These are phyloP conservation scores for Philypnodon macrostomus DNA, from an alignment of 2,797 vertebrate genomes.

Conservation along the genomic window DNA sequence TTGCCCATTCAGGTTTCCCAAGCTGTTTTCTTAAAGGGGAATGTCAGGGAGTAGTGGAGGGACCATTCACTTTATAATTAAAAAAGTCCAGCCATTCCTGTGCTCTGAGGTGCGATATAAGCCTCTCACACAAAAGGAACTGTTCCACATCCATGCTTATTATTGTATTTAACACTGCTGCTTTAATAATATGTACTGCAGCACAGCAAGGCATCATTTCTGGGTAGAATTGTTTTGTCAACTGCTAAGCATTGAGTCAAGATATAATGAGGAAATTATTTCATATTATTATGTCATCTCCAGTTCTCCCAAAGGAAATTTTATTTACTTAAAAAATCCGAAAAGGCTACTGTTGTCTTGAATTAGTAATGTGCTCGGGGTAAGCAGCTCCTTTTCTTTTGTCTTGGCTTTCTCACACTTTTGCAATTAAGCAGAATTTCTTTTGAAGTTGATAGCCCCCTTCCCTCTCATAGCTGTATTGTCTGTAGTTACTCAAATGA, in stretches of 20 bases:
- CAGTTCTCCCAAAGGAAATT: constrained; percentile 15
- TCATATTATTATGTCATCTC: constrained; percentile 23
- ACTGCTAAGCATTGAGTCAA: not conserved
- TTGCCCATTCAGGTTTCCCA: constrained; percentile 67
- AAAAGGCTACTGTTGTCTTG: constrained; percentile 18
- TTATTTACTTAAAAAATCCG: constrained; percentile 19
- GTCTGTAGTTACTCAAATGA: constrained; percentile 71
- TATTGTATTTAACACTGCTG: constrained; percentile 32
- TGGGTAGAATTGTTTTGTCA: constrained; percentile 11
- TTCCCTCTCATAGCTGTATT: constrained; percentile 56
- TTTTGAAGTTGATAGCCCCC: constrained; percentile 67
- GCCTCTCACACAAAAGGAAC: constrained; percentile 22
- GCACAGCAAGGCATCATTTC: constrained; percentile 21
- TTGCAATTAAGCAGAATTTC: constrained; percentile 67
- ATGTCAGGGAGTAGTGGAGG: constrained; percentile 15
- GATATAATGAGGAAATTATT: constrained; percentile 18
- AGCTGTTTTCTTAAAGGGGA: constrained; percentile 54
- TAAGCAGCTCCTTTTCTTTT: constrained; percentile 53
- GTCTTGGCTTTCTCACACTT: constrained; percentile 55
- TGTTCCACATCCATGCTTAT: constrained; percentile 24
- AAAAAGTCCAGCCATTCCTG: constrained; percentile 65
- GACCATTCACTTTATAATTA: constrained; percentile 63
- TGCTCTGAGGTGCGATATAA: constrained; percentile 37
- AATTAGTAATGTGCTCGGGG: constrained; percentile 27
- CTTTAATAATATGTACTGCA: constrained; percentile 17